Evolutionary conservation across 2,888 invertebrate species (phyloP), one percentile per base, ranked within the genome.

Genomic region (Erebia epiphron): DNA sequence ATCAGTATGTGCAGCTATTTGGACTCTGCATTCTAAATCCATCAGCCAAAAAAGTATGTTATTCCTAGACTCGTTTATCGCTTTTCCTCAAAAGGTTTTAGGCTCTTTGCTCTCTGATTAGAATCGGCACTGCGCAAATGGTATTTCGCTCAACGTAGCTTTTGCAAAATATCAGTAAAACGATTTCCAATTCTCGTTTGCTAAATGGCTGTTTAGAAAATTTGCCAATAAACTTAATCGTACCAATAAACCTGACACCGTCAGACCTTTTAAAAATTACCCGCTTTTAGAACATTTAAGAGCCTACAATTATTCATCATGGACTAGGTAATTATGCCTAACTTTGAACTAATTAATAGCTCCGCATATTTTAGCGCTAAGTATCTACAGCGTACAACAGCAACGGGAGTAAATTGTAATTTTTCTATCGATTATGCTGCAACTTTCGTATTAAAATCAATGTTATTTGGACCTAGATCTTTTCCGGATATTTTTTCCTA

Each of bases 141-240:
- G 87, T 89, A 86, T 85, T 89, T 91, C 86, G 84, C 81, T 76
- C 74, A 74, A 82, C 91, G 90, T 35, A 5, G 35, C 35, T 35
- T 35, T 35, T 35, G 86, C 90, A 90, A 91, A 91, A 87, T 87
- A 82, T 83, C 83, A 83, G 79, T 79, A 85, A 82, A 83, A 83
- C 83, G 82, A 84, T 84, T n/a, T 50, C 79, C 80, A 80, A 84
- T 82, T 86, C 86, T 82, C 89, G 9, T 41, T n/a, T 41, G 7
- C 35, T 1, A 35, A 35, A 35, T 35, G 35, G 89, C 89, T 91
- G 91, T 91, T 89, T 90, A 90, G 88, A 91, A 91, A 91, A 88
- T 91, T 92, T 89, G 82, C 88, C 90, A 90, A 92, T 92, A 90
- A 92, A 92, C 92, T 92, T 92, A 93, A 93, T 93, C 90, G 91